These are phyloP conservation scores for Fregetta grallaria DNA, from an alignment of 2,113 vertebrate species.

Conservation along the genomic window DNA sequence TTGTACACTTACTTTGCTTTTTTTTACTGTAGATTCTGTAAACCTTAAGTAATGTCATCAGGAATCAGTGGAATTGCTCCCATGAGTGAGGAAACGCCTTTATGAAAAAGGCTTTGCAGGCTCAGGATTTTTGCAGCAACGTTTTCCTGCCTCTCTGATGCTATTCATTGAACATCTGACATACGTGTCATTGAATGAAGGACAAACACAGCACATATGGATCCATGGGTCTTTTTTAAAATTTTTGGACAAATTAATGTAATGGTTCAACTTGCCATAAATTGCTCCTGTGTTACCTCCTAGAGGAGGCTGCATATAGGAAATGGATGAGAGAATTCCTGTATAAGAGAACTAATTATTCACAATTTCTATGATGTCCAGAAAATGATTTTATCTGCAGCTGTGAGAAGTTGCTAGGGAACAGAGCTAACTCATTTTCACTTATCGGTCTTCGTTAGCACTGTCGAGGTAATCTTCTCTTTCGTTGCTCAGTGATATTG, in stretches of 20 bases:
- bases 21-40: not conserved
- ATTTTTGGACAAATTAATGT: not conserved
- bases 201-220: not conserved
- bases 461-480: not conserved
- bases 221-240: not conserved
- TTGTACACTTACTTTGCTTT: not conserved
- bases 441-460: not conserved
- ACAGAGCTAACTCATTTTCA: not conserved
- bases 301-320: not conserved
- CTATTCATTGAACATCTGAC: not conserved
- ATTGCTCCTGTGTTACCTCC: not conserved
- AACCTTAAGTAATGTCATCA: not conserved
- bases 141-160: not conserved
- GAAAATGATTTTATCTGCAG: conserved; percentile 36
- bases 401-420: conserved; percentile 63
- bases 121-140: not conserved
- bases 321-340: not conserved
- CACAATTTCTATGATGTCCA: not conserved
- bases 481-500: not conserved
- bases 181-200: not conserved
- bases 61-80: not conserved
- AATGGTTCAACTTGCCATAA: not conserved
- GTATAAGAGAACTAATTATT: not conserved
- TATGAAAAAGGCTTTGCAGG: not conserved
- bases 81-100: not conserved